phyloP scores from a whole-genome alignment of 2,888 invertebrate species.

The Folsomia manolachei region DNA sequence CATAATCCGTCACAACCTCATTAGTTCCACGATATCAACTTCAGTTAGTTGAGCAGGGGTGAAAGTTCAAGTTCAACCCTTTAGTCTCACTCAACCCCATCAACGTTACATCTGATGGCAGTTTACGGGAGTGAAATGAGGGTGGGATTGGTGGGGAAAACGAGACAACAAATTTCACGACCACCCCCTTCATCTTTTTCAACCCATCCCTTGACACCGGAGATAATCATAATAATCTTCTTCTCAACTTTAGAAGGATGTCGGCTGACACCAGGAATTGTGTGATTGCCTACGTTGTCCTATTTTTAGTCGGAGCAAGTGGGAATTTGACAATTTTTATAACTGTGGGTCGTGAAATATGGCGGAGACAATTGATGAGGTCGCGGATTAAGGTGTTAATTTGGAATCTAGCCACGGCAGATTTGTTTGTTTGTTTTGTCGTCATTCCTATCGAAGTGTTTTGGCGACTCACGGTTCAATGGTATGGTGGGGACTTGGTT shows the following conservation, averaged over 20 bases:
- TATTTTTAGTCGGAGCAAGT: slow-evolving; percentile 65
- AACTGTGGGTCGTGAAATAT: neutral
- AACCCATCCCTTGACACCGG: no score
- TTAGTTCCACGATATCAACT: no score
- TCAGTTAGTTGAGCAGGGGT: no score
- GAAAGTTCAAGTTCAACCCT: no score
- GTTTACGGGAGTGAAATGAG: no score
- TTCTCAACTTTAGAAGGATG: neutral
- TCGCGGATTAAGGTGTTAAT: slow-evolving; percentile 66
- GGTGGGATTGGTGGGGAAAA: no score
- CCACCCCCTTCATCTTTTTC: no score
- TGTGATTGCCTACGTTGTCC: slow-evolving; percentile 64
- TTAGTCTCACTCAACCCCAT: no score
- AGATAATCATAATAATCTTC: no score
- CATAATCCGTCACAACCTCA: no score
- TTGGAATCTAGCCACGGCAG: slow-evolving; percentile 73
- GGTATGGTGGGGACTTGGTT: slow-evolving; percentile 70
- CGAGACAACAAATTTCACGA: no score
- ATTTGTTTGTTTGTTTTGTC: slow-evolving; percentile 74
- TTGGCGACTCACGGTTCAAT: slow-evolving; percentile 72
- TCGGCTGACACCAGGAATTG: neutral
- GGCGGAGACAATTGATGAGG: slow-evolving; percentile 59
- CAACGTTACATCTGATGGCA: no score
- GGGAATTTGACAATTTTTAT: slow-evolving; percentile 71
- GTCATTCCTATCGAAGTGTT: slow-evolving; percentile 62